phyloP scores from a whole-genome alignment of 2,888 invertebrate genomes.

The Aplocera efformata region DNA sequence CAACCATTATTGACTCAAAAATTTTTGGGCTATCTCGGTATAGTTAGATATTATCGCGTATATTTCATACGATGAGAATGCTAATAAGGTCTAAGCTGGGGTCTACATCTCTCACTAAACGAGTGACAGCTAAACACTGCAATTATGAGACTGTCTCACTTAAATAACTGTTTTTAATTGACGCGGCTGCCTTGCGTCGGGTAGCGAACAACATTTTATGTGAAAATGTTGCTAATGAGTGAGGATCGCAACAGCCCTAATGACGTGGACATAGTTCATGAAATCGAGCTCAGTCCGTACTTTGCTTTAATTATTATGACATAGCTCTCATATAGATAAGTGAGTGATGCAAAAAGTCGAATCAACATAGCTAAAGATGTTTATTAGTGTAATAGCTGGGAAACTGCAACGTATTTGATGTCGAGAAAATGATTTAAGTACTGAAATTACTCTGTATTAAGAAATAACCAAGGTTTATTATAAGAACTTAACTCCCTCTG shows the following conservation, averaged over 20 bases:
- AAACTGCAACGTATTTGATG: slow-evolving; percentile 13
- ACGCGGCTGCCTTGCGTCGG: slow-evolving; percentile 55
- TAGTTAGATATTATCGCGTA: slow-evolving; percentile 37
- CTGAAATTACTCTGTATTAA: too few species aligned
- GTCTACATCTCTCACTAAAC: slow-evolving; percentile 62
- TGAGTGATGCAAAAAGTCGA: slow-evolving; percentile 25
- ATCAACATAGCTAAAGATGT: slow-evolving; percentile 24
- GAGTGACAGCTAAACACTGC: slow-evolving; percentile 66
- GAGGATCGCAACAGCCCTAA: slow-evolving; percentile 60
- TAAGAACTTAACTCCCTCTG: too few species aligned
- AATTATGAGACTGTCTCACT: slow-evolving; percentile 65
- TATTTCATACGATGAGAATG: slow-evolving; percentile 34
- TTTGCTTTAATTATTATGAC: slow-evolving; percentile 41
- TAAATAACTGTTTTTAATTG: slow-evolving; percentile 75
- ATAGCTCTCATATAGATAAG: slow-evolving; percentile 36
- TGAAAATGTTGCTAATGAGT: slow-evolving; percentile 73
- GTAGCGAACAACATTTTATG: slow-evolving; percentile 67
- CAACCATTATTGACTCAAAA: slow-evolving; percentile 54
- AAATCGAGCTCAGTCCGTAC: slow-evolving; percentile 42
- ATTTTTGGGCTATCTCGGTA: slow-evolving; percentile 40
- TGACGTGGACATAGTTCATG: slow-evolving; percentile 63
- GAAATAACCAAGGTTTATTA: too few species aligned
- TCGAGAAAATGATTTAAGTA: neutral
- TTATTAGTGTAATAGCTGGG: slow-evolving; percentile 22
- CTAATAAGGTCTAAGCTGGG: slow-evolving; percentile 49